Conservation (phyloP, 2,113 vertebrate genomes). For the Leucosticte australis region DNA sequence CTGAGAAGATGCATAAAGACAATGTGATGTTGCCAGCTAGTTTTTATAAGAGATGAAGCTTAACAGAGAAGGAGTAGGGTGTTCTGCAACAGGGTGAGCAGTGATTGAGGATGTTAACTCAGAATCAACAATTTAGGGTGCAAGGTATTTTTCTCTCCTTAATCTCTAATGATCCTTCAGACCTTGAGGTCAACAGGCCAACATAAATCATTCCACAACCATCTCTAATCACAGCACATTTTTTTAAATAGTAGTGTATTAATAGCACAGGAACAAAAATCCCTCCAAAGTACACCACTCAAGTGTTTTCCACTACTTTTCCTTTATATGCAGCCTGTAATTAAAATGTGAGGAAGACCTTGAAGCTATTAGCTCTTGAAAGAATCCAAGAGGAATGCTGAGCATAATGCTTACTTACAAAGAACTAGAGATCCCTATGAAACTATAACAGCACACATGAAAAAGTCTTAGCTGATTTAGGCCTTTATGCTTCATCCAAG, state of each 20-base stretch:
- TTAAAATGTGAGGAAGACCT: not conserved
- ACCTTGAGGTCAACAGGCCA: not conserved
- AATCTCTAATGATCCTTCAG: not conserved
- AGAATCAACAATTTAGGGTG: not conserved
- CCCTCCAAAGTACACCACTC: not conserved
- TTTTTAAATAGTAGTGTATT: not conserved
- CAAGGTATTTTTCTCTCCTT: not conserved
- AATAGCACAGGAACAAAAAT: not conserved
- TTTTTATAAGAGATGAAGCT: not conserved
- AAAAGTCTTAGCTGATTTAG: not conserved
- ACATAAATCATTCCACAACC: not conserved
- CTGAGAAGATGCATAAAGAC: not conserved
- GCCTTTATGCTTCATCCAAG: not conserved
- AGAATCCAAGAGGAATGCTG: not conserved
- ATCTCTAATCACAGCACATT: not conserved
- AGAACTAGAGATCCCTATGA: not conserved
- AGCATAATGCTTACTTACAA: not conserved
- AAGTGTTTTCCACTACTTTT: not conserved
- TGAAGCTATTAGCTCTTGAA: not conserved
- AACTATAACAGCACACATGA: not conserved
- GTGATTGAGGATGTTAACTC: not conserved
- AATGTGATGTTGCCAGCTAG: not conserved
- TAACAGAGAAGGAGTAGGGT: not conserved
- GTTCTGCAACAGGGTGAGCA: not conserved
- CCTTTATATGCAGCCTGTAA: not conserved